Conservation (phyloP, 2,888 invertebrate species). For the Antitype chi region DNA sequence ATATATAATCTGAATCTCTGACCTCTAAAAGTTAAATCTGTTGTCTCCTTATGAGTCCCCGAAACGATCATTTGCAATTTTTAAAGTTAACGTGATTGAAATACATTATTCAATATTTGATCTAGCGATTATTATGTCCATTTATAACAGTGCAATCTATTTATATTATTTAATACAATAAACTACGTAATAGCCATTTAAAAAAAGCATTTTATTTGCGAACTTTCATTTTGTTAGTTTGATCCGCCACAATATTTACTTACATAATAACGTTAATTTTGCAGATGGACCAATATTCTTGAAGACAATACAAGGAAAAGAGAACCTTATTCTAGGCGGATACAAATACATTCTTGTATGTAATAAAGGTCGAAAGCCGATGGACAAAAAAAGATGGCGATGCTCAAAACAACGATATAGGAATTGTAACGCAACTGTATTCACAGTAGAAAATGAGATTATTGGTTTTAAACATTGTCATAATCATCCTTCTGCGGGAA, state of each 20-base stretch:
- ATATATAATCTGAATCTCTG: too few species aligned
- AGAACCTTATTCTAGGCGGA: conserved; percentile 35
- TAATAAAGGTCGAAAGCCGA: not conserved
- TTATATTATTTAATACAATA: not conserved
- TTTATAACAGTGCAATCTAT: not conserved
- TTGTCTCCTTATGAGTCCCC: not conserved
- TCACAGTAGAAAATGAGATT: conserved; percentile 16
- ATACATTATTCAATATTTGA: not conserved
- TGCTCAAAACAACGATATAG: conserved; percentile 43
- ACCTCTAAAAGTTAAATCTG: too few species aligned
- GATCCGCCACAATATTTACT: not conserved
- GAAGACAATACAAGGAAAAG: conserved; percentile 27
- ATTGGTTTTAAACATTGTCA: conserved; percentile 21
- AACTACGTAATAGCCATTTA: too few species aligned
- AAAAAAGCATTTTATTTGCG: not conserved
- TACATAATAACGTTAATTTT: not conserved
- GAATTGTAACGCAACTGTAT: conserved; percentile 32
- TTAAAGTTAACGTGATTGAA: not conserved
- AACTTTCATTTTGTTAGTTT: not conserved
- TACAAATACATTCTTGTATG: conserved; percentile 40
- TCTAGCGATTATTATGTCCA: not conserved
- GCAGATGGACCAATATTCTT: conserved; percentile 26
- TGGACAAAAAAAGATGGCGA: conserved; percentile 25
- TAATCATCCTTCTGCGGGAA: conserved; percentile 25
- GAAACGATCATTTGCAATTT: not conserved